A percentile compares a stretch with the other conserved stretches of the same genome.
These are phyloP conservation scores for Drosophila setosimentum DNA, from an alignment of 2,888 invertebrate genomes.

Conservation along the genomic window DNA sequence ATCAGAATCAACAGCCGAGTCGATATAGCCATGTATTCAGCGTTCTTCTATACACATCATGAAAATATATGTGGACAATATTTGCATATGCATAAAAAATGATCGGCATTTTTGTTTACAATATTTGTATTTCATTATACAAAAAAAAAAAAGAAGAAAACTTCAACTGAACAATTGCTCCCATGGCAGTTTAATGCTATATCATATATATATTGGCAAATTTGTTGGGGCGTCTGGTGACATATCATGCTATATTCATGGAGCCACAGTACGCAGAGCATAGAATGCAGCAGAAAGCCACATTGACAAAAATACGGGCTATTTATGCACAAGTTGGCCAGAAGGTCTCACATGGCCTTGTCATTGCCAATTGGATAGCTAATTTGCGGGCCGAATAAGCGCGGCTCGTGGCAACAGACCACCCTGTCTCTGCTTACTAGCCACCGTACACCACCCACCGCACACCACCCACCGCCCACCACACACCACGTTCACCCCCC, in stretches of 20 bases:
- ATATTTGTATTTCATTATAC: neutral
- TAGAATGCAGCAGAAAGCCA: neutral
- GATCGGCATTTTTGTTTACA: neutral
- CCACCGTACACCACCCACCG: neutral
- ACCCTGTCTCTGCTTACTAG: neutral
- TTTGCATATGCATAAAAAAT: neutral
- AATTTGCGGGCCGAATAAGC: conserved; percentile 64
- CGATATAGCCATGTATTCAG: no score
- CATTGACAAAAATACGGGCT: neutral
- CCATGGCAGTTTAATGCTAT: neutral
- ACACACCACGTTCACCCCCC: neutral
- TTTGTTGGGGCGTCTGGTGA: neutral
- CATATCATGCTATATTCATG: neutral
- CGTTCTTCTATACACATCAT: no score
- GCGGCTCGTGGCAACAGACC: conserved; percentile 15
- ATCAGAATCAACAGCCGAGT: neutral
- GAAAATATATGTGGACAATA: no score
- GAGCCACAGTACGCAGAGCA: neutral
- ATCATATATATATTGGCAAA: neutral
- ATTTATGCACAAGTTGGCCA: neutral
- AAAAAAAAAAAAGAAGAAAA: neutral
- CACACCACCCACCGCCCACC: neutral
- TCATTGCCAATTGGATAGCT: conserved; percentile 73
- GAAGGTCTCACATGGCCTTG: conserved; percentile 24
- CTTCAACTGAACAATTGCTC: neutral